Evolutionary conservation across 2,888 invertebrate genomes (phyloP).

Genomic region (Dione vanillae): DNA sequence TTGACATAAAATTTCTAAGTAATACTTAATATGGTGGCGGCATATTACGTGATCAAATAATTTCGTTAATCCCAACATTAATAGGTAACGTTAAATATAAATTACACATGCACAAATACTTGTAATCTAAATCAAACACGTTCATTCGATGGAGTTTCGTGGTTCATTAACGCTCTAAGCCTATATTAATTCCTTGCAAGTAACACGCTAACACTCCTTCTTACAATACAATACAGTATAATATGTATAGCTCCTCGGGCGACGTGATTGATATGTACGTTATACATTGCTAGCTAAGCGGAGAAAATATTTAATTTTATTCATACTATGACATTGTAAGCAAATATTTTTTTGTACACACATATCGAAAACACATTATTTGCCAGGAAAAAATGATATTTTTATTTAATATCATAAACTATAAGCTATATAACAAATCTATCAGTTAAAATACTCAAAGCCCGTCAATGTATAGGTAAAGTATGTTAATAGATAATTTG

Average conservation of each 20-base stretch:
- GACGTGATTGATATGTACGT: not conserved
- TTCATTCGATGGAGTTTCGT: slow-evolving; percentile 48
- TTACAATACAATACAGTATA: slow-evolving; percentile 37
- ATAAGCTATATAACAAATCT: too few relatives aligned
- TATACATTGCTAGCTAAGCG: slow-evolving; percentile 30
- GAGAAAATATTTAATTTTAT: not conserved
- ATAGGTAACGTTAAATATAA: slow-evolving; percentile 34
- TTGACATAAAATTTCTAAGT: not conserved
- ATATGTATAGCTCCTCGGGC: not conserved
- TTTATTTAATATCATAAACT: too few relatives aligned
- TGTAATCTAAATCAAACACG: slow-evolving; percentile 53
- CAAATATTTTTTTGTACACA: too few relatives aligned
- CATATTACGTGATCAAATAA: slow-evolving; percentile 27
- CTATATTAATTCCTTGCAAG: slow-evolving; percentile 60
- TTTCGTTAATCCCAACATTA: slow-evolving; percentile 22
- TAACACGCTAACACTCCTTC: slow-evolving; percentile 59
- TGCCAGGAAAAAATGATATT: too few relatives aligned
- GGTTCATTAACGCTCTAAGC: slow-evolving; percentile 61
- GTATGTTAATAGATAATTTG: slow-evolving; percentile 3
- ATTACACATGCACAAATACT: slow-evolving; percentile 34
- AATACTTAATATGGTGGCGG: not conserved
- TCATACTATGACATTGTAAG: too few relatives aligned
- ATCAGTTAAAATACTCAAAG: slow-evolving; percentile 8
- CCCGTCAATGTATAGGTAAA: slow-evolving; percentile 31
- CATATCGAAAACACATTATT: too few relatives aligned